Percentiles rank a stretch among this genome's conserved stretches.
These are phyloP conservation scores for Struthidea cinerea DNA, from an alignment of 2,113 vertebrate species.

Conservation along the genomic window DNA sequence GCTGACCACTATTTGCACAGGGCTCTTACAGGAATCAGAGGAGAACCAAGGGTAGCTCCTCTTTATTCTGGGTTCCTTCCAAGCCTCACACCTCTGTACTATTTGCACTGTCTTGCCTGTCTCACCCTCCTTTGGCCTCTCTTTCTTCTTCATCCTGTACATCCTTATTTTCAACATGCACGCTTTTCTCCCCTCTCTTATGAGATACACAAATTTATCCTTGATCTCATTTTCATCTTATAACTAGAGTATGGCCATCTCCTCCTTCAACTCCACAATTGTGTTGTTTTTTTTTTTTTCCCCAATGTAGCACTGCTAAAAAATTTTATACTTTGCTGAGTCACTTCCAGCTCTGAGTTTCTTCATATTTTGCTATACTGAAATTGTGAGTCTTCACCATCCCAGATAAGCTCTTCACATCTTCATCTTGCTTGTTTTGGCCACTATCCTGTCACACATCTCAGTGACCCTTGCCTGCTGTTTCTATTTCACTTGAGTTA, in stretches of 20 bases:
- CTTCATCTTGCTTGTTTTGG: background rate
- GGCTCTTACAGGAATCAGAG: background rate
- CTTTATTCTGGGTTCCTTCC: background rate
- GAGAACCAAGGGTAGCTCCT: background rate
- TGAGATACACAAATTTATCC: background rate
- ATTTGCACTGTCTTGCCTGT: background rate
- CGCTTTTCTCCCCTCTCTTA: background rate
- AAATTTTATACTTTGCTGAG: background rate
- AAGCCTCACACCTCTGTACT: background rate
- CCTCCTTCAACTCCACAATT: background rate
- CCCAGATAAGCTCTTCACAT: background rate
- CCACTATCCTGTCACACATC: background rate
- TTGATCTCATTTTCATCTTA: background rate
- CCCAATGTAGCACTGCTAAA: background rate
- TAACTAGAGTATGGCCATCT: background rate
- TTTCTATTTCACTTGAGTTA: background rate
- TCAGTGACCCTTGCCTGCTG: background rate
- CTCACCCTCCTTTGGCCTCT: background rate
- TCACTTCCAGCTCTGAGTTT: background rate
- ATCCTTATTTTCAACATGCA: background rate
- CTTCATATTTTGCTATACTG: background rate
- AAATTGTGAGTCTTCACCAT: background rate
- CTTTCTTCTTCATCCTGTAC: background rate
- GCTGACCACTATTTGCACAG: background rate
- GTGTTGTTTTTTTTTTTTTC: background rate